Evolutionary conservation across 2,113 vertebrate species (phyloP).

Genomic region (Dryoscopus gambensis): DNA sequence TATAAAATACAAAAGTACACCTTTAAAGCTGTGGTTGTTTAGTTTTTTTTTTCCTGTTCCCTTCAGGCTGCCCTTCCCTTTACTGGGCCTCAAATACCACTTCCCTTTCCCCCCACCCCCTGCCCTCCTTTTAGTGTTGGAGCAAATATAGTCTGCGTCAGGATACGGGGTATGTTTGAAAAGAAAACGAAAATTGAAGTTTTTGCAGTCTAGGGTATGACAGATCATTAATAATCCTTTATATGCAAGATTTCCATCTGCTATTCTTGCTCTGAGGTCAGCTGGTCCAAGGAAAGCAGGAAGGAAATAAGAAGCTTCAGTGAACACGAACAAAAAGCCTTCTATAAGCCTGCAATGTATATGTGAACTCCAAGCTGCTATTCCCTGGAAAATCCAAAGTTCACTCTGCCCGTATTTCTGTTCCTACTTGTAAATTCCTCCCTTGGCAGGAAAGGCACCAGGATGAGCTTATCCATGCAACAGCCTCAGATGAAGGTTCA

Average conservation of each 20-base stretch:
- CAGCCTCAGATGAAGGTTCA: not conserved
- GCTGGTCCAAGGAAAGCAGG: slow-evolving; percentile 21
- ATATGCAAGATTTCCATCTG: not conserved
- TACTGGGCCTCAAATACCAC: not conserved
- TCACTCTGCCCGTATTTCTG: not conserved
- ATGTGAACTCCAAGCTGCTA: not conserved
- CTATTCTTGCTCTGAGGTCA: slow-evolving; percentile 25
- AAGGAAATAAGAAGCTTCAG: slow-evolving; percentile 47
- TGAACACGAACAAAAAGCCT: slow-evolving; percentile 19
- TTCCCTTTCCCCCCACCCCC: too few relatives aligned
- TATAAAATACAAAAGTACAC: not conserved
- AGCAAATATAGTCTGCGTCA: not conserved
- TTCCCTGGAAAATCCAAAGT: slow-evolving; percentile 3
- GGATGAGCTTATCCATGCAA: not conserved
- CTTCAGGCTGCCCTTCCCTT: not conserved
- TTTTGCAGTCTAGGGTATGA: not conserved
- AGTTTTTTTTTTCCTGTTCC: not conserved
- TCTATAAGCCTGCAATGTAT: not conserved
- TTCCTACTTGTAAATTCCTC: not conserved
- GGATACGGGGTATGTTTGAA: not conserved
- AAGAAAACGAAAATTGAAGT: not conserved
- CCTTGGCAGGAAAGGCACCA: not conserved
- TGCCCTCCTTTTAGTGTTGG: not conserved
- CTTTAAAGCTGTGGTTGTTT: not conserved
- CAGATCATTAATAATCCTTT: slow-evolving; percentile 29